A percentile compares a stretch with the other conserved stretches of the same genome.
These are phyloP conservation scores for Bombus polaris DNA, from an alignment of 1,140 invertebrate species.

Conservation along the genomic window DNA sequence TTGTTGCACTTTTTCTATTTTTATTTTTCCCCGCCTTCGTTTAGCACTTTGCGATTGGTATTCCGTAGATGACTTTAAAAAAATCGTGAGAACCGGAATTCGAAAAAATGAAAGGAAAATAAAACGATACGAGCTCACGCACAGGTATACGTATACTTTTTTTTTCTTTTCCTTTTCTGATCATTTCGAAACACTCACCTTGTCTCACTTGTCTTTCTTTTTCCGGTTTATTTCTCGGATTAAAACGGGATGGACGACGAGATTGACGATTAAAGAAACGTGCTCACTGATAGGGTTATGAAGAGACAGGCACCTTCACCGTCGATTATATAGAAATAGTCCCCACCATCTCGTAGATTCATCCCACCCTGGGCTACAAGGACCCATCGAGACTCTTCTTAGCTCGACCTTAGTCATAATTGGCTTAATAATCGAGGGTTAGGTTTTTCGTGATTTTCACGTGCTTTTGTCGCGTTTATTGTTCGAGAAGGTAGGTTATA, in stretches of 20 bases:
- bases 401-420: conserved; percentile 68
- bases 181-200: conserved; percentile 73
- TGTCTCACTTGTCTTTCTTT: conserved; percentile 58
- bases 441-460: not conserved
- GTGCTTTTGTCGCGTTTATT: not conserved
- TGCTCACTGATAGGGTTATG: conserved; percentile 78
- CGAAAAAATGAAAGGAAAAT: not conserved
- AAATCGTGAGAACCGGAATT: not conserved
- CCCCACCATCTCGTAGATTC: conserved; percentile 71
- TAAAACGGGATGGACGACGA: conserved; percentile 54
- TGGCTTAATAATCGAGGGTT: conserved; percentile 56
- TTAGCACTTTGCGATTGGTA: not conserved
- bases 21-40: not conserved
- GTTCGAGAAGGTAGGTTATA: too few relatives aligned
- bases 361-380: conserved; percentile 74
- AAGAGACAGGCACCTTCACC: conserved; percentile 76
- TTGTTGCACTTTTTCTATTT: conserved; percentile 10
- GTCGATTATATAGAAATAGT: conserved; percentile 81
- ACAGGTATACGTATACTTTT: not conserved
- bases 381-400: conserved; percentile 56
- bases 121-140: not conserved
- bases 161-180: not conserved
- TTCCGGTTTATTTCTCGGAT: conserved; percentile 19
- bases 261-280: conserved; percentile 70
- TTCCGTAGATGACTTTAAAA: not conserved